Conservation (phyloP, 2,113 vertebrate species). For the Ctenomys sociabilis region DNA sequence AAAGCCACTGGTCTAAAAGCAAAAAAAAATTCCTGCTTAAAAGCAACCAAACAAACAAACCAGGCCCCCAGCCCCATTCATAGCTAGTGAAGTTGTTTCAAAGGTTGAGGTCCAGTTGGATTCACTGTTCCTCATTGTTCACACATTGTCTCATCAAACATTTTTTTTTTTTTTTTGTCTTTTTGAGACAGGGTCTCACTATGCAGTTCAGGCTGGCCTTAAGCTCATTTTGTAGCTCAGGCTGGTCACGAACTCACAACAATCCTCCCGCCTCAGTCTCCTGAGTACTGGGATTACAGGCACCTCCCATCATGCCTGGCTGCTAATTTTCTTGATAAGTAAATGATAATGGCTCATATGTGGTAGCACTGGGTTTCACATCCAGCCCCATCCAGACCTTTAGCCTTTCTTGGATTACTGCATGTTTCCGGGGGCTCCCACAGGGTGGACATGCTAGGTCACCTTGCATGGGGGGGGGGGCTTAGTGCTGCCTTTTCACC, state of each 20-base stretch:
- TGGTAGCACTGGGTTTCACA: neutral
- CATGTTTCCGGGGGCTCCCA: neutral
- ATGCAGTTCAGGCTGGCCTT: neutral
- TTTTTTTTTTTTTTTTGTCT: neutral
- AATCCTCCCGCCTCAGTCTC: neutral
- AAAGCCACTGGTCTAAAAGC: neutral
- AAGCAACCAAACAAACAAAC: neutral
- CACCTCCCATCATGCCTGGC: neutral
- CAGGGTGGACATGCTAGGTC: neutral
- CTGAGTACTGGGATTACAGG: neutral
- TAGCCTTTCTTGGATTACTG: neutral
- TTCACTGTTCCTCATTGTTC: neutral
- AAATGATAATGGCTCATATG: neutral
- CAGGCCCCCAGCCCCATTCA: accelerated
- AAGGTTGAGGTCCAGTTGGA: neutral
- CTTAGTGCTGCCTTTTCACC: neutral
- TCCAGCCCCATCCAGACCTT: neutral
- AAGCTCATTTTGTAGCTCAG: neutral
- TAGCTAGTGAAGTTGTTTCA: neutral
- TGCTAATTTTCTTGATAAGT: neutral
- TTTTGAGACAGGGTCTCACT: neutral
- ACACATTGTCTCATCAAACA: neutral
- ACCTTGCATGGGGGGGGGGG: neutral
- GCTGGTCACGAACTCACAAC: neutral
- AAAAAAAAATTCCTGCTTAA: neutral